These are phyloP conservation scores for Cheilosia vulpina DNA, from an alignment of 2,888 invertebrate genomes.

Conservation along the genomic window DNA sequence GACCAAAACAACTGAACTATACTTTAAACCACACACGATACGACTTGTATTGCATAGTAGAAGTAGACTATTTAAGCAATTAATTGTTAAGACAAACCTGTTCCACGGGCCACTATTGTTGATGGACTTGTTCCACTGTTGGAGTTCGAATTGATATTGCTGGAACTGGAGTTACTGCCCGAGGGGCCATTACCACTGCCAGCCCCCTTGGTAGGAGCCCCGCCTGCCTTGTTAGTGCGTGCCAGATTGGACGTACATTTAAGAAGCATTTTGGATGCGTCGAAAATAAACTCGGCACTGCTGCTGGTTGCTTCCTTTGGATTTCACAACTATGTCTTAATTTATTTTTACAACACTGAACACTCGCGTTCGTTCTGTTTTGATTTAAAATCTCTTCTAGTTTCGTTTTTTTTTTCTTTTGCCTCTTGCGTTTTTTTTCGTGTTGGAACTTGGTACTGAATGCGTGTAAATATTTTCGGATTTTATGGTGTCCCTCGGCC, in stretches of 20 bases:
- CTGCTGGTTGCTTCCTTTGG: slow-evolving; percentile 12
- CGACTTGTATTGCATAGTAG: neutral
- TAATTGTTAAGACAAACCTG: slow-evolving; percentile 66
- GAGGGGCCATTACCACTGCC: slow-evolving; percentile 24
- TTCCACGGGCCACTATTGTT: slow-evolving; percentile 69
- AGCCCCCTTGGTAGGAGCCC: slow-evolving; percentile 42
- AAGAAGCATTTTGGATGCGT: slow-evolving; percentile 60
- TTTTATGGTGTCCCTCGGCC: slow-evolving; percentile 36
- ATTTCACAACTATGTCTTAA: slow-evolving; percentile 43
- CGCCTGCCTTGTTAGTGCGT: slow-evolving; percentile 43
- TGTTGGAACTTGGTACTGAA: slow-evolving; percentile 15
- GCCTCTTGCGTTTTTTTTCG: slow-evolving; percentile 29
- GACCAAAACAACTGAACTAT: slow-evolving; percentile 21
- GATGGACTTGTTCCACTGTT: slow-evolving; percentile 66
- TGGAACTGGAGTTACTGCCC: slow-evolving; percentile 46
- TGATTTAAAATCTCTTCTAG: slow-evolving; percentile 30
- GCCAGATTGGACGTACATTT: slow-evolving; percentile 60
- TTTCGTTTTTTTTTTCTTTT: neutral
- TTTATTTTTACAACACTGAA: slow-evolving; percentile 51
- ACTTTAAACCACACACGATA: slow-evolving; percentile 3
- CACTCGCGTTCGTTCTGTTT: slow-evolving; percentile 32
- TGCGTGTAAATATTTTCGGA: slow-evolving; percentile 59
- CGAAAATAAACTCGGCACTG: slow-evolving; percentile 29
- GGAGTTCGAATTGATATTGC: slow-evolving; percentile 53
- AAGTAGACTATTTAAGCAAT: slow-evolving; percentile 62